Evolutionary conservation across 2,797 vertebrate genomes (phyloP).

Genomic region (Erithacus rubecula): DNA sequence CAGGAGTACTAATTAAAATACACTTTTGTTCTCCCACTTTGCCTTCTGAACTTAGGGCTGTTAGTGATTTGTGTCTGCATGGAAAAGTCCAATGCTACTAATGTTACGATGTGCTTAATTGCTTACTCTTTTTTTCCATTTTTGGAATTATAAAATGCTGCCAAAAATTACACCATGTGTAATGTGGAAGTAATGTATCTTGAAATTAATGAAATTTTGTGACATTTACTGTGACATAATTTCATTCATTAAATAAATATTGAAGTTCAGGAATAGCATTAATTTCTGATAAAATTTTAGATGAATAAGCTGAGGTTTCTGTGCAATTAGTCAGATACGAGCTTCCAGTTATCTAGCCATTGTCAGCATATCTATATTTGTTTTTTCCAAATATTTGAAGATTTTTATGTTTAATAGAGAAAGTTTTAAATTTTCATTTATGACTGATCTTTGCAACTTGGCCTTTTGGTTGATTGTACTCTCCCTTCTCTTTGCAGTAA

Average conservation of each 20-base stretch:
- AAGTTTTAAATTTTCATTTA: neutral
- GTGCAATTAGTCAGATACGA: neutral
- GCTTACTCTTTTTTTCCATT: neutral
- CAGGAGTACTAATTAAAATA: neutral
- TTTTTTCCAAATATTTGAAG: neutral
- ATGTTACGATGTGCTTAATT: neutral
- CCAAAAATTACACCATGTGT: neutral
- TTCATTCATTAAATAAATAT: neutral
- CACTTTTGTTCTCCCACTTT: neutral
- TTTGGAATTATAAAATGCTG: neutral
- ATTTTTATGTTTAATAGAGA: neutral
- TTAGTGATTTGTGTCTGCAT: neutral
- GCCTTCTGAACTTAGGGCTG: neutral
- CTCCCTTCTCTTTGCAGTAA: slow-evolving; percentile 77
- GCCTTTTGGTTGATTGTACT: neutral
- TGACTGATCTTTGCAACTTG: neutral
- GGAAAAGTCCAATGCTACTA: neutral
- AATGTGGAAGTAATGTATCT: neutral
- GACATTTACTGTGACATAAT: neutral
- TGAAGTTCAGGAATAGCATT: neutral
- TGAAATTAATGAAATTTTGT: neutral
- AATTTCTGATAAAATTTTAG: neutral
- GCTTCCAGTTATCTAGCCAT: neutral
- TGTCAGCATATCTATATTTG: neutral
- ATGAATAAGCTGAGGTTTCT: neutral